These are phyloP conservation scores for Tyrannus savana DNA, from an alignment of 2,113 vertebrate genomes.

Conservation along the genomic window DNA sequence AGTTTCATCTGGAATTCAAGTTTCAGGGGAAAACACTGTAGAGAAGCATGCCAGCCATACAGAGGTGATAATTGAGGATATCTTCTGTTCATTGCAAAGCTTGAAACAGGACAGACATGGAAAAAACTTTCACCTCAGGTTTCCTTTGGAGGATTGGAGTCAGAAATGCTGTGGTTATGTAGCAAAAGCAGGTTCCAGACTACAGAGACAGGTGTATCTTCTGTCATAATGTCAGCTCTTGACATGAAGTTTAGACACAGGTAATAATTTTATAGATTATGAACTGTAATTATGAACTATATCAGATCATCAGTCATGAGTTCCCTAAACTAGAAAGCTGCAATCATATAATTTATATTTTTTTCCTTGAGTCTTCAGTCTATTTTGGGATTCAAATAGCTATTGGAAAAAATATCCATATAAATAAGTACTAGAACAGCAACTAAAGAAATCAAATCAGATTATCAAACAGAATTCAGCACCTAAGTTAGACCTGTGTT, in stretches of 20 bases:
- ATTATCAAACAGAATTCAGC: background rate
- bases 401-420: background rate
- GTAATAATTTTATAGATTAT: background rate
- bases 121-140: background rate
- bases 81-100: background rate
- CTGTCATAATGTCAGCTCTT: background rate
- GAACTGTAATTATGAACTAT: background rate
- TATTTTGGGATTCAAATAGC: background rate
- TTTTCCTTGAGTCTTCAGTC: background rate
- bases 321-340: background rate
- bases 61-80: background rate
- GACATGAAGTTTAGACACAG: background rate
- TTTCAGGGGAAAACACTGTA: background rate
- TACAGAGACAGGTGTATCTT: background rate
- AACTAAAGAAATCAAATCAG: background rate
- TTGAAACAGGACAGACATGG: fast-evolving
- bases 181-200: background rate
- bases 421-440: background rate
- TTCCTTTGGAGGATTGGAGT: background rate
- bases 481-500: background rate
- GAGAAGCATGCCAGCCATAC: background rate
- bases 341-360: fast-evolving
- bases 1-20: background rate
- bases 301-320: background rate
- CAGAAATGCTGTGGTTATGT: fast-evolving